phyloP scores from a whole-genome alignment of 2,797 vertebrate genomes.

The Onychomys arenicola region DNA sequence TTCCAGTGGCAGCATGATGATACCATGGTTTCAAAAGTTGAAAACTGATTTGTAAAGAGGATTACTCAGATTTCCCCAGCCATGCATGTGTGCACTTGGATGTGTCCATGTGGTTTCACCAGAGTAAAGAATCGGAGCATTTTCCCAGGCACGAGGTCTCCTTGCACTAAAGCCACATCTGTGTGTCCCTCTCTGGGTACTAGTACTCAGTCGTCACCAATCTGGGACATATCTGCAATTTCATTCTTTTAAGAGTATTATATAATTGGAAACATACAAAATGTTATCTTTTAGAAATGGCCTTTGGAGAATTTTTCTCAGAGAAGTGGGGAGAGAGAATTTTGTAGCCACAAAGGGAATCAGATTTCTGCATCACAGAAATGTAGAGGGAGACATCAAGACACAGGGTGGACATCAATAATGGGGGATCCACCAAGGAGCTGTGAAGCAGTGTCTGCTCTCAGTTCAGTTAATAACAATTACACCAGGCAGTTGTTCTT shows the following conservation, averaged over 20 bases:
- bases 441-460: background rate
- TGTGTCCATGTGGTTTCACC: background rate
- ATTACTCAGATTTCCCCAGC: background rate
- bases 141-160: background rate
- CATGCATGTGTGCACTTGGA: background rate
- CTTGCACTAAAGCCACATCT: background rate
- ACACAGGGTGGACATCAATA: background rate
- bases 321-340: background rate
- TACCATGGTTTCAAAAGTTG: background rate
- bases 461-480: background rate
- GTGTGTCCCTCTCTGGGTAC: background rate
- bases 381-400: background rate
- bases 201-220: background rate
- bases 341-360: background rate
- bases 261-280: background rate
- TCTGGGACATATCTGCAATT: conserved; percentile 2
- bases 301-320: background rate
- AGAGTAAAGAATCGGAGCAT: background rate
- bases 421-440: background rate
- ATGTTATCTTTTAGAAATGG: background rate
- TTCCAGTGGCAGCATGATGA: background rate
- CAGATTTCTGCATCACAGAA: background rate
- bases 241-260: conserved; percentile 49
- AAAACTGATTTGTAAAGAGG: background rate
- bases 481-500: background rate